Evolutionary conservation across 2,888 invertebrate species (phyloP), one percentile per base, ranked within the genome.

Genomic region (Mythimna pallens): DNA sequence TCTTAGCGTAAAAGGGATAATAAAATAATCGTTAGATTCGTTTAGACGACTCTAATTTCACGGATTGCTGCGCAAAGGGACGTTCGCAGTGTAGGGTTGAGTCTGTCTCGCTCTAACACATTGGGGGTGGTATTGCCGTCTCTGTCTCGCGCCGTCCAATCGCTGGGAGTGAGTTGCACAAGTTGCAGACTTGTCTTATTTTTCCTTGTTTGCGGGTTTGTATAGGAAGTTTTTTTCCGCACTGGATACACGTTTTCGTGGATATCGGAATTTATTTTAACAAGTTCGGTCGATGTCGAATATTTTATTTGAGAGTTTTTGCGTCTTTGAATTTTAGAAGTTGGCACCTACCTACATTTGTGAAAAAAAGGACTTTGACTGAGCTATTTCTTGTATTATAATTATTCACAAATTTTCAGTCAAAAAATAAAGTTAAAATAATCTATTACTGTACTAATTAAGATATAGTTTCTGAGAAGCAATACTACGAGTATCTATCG

Each of bases 21-120:
- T 96, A 96, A 96, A 96, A 96, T 96, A 96, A 96, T 96, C 96
- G 96, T 96, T 96, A 95, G 94, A 95, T 96, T 95, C 96, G 96
- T 96, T 95, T 96, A 96, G 96, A 95, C 95, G 95, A 94, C 87
- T 95, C 95, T 94, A 96, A 96, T 96, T 96, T 96, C 96, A 96
- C 94, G 96, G 94, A 89, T 94, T 94, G 94, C 89, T 95, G 95
- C 93, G 91, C 93, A 95, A 96, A 95, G 95, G 96, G 95, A 93
- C 92, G 91, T 86, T 85, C 86, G 89, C 89, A 87, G 87, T 78
- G 75, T 86, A 92, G 93, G 93, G 93, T 93, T 90, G 88, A 79
- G 63, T 84, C 82, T 72, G 84, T 93, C 92, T 85, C 92, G 71
- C 78, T 95, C 90, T 81, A 3, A 50, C 91, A 1, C 77, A 25